Percentiles rank a stretch among this genome's conserved stretches.
Evolutionary conservation across 2,797 vertebrate species (phyloP).

Genomic region (Sebastes minor): DNA sequence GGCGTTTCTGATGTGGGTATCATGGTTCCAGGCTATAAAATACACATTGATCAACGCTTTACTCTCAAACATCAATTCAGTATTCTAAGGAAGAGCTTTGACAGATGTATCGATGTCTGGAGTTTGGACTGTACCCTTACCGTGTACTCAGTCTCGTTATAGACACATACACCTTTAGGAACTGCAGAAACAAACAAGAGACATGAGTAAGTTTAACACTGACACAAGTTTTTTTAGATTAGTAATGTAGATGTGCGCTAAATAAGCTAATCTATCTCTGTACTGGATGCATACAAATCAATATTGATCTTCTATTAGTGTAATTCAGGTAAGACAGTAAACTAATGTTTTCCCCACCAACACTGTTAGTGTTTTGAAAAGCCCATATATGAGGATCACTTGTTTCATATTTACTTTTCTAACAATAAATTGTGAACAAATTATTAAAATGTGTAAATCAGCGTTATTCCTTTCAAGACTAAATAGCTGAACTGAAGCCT

Average conservation of each 20-base stretch:
- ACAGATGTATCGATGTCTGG: neutral
- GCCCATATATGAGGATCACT: neutral
- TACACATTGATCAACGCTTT: neutral
- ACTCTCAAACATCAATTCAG: neutral
- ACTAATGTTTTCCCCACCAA: neutral
- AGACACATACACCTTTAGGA: slow-evolving; percentile 76
- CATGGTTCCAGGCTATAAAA: slow-evolving; percentile 82
- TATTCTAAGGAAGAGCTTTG: neutral
- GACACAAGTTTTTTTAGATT: neutral
- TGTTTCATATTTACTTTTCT: neutral
- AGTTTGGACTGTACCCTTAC: slow-evolving; percentile 64
- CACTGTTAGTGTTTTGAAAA: neutral
- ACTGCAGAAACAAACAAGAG: slow-evolving; percentile 64
- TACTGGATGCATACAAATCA: neutral
- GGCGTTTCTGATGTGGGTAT: slow-evolving; percentile 67
- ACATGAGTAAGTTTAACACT: neutral
- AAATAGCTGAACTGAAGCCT: neutral
- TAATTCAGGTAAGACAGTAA: neutral
- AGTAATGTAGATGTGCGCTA: neutral
- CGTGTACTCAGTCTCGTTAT: slow-evolving; percentile 70
- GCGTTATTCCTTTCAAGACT: neutral
- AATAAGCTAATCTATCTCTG: neutral
- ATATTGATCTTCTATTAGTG: neutral
- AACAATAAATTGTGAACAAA: neutral
- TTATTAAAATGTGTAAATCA: neutral